Evolutionary conservation across 2,113 vertebrate genomes (phyloP).

Genomic region (Speoplatyrhinus poulsoni): DNA sequence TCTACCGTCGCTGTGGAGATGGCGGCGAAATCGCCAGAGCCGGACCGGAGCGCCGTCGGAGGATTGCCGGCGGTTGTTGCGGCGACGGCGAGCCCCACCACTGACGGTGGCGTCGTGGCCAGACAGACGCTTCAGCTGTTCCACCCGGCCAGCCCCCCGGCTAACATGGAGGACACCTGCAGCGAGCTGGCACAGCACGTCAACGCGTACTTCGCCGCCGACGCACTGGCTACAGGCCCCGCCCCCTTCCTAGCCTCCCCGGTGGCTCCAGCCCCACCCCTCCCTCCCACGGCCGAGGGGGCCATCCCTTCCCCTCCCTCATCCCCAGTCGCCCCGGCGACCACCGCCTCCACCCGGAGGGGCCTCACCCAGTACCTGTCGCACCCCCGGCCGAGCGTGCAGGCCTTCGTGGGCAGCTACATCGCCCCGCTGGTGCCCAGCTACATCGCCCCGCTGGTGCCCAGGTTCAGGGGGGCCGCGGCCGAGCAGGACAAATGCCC

Average conservation of each 20-base stretch:
- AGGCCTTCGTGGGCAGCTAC: constrained; percentile 92
- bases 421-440: constrained; percentile 86
- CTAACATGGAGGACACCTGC: constrained; percentile 90
- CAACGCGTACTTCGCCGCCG: constrained; percentile 83
- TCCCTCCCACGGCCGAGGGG: constrained; percentile 14
- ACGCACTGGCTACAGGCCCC: constrained; percentile 8
- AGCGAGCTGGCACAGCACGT: constrained; percentile 86
- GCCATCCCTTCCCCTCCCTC: constrained; percentile 1
- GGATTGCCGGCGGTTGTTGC: neutral
- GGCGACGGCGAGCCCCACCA: neutral
- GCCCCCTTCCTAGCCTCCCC: constrained; percentile 39
- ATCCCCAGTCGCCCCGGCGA: constrained; percentile 9
- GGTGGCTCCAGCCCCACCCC: constrained; percentile 19
- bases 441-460: constrained; percentile 90
- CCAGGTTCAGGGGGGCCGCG: constrained; percentile 79
- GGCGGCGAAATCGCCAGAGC: constrained; percentile 35
- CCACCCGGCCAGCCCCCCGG: constrained; percentile 78
- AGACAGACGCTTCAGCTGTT: constrained; percentile 78
- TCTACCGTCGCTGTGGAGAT: constrained; percentile 5
- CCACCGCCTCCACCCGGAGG: constrained; percentile 74
- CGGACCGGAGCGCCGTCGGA: constrained; percentile 1
- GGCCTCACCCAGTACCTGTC: constrained; percentile 89
- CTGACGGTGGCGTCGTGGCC: constrained; percentile 20
- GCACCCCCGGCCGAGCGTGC: constrained; percentile 87
- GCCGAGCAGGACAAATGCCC: constrained; percentile 52